Evolutionary conservation across 2,888 invertebrate species (phyloP), one percentile per base, ranked within the genome.

Genomic region (Diarsia brunnea): DNA sequence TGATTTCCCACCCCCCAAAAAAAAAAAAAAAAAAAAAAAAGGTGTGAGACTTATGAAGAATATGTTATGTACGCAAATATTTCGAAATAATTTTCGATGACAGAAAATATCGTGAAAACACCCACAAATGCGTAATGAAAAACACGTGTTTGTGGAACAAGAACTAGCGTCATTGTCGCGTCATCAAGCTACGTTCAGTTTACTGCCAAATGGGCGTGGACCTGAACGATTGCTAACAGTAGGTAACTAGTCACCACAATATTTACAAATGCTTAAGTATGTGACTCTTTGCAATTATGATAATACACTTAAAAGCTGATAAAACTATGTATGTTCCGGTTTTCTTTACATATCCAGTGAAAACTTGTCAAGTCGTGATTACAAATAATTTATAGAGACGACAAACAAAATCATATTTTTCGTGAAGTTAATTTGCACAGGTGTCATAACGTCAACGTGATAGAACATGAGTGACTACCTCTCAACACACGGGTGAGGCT

Each of bases 401-500:
- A 82, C 80, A 85, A 85, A 82, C 75, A 84, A 73, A 78, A 53
- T 70, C 67, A 76, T 84, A 83, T 72, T 77, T 80, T 79, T 75
- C 12, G 67, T 64, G n/a, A 60, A 75, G 49, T 75, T 66, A 71
- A 82, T 83, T 86, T 84, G 81, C 84, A 80, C 75, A 81, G 73
- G 68, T 79, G 77, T 84, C 84, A 87, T 71, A 80, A 74, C 87
- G 89, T 90, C 88, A 88, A 76, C 84, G 73, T 78, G 79, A 69
- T 72, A 85, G 85, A 88, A n/a, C n/a, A n/a, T 88, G 88, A 88
- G 87, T 87, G 89, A 88, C 82, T 85, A 84, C 78, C 75, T 84
- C 77, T 85, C 78, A 78, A 78, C 82, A 82, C 73, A 80, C 69
- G 78, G 79, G 67, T 70, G 68, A 79, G 81, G 81, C 78, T 85